phyloP scores from a whole-genome alignment of 37 sponge, comb jelly and placozoan genomes.

The Spongilla lacustris region DNA sequence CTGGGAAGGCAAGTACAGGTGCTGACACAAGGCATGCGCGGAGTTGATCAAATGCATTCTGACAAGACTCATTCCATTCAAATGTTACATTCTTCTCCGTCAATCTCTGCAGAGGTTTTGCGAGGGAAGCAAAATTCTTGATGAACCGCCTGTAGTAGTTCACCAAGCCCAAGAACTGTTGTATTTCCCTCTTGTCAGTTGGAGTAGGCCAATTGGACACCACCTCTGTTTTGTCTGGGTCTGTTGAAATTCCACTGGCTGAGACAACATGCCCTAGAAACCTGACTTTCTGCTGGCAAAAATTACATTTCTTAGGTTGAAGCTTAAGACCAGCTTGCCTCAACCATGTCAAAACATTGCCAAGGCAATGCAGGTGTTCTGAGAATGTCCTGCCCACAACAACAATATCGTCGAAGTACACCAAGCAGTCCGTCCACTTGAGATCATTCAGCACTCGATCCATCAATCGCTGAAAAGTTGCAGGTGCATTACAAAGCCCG shows the following conservation, averaged over 20 bases:
- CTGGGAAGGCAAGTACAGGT: constrained; percentile 35
- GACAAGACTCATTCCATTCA: constrained; percentile 25
- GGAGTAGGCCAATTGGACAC: constrained; percentile 32
- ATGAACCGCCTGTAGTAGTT: constrained; percentile 50
- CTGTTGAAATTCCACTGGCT: constrained; percentile 34
- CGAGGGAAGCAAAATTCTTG: constrained; percentile 24
- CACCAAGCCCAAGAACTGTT: constrained; percentile 30
- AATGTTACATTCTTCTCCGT: constrained; percentile 23
- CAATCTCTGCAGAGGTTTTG: constrained; percentile 39
- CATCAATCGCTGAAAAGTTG: constrained; percentile 41
- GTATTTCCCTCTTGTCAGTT: constrained; percentile 24
- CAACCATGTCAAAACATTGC: constrained; percentile 6
- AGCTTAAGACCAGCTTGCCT: constrained; percentile 41
- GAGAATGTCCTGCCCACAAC: constrained; percentile 30
- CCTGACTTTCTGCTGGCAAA: not conserved
- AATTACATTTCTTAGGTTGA: constrained; percentile 39
- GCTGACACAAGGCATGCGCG: constrained; percentile 16
- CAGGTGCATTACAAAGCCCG: constrained; percentile 22
- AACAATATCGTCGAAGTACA: constrained; percentile 52
- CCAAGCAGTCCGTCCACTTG: constrained; percentile 11
- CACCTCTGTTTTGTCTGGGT: constrained; percentile 17
- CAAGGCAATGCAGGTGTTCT: constrained; percentile 34
- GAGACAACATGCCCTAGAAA: constrained; percentile 52
- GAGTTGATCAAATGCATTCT: constrained; percentile 35
- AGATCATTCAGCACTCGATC: constrained; percentile 26